Percentiles rank a stretch among this genome's conserved stretches.
Evolutionary conservation across 2,113 vertebrate species (phyloP).

Genomic region (Anser cygnoides): DNA sequence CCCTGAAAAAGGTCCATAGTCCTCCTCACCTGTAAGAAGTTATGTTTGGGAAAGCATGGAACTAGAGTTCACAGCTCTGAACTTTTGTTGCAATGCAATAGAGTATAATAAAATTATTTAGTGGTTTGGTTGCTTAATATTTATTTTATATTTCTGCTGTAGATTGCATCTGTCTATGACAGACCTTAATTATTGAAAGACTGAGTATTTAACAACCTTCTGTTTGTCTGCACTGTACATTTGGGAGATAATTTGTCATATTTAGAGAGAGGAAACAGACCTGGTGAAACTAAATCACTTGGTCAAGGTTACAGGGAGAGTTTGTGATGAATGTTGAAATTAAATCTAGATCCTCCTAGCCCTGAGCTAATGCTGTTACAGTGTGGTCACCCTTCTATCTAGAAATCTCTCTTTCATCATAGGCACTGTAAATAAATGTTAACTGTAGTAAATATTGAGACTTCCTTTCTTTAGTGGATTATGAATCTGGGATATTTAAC

Average conservation of each 20-base stretch:
- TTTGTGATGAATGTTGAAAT: constrained; percentile 22
- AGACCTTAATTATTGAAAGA: neutral
- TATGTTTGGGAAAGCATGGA: neutral
- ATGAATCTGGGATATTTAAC: neutral
- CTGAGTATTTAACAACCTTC: neutral
- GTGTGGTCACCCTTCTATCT: neutral
- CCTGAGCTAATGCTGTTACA: neutral
- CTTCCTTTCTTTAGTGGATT: neutral
- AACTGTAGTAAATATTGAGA: neutral
- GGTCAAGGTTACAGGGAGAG: constrained; percentile 36
- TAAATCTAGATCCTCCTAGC: neutral
- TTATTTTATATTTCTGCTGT: neutral
- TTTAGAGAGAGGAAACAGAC: neutral
- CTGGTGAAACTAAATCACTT: neutral
- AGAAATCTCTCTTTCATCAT: neutral
- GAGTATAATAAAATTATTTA: neutral
- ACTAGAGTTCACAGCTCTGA: neutral
- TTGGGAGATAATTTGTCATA: neutral
- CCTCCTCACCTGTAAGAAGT: neutral
- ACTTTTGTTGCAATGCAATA: neutral
- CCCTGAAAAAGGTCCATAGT: neutral
- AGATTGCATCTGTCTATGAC: neutral
- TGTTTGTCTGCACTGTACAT: neutral
- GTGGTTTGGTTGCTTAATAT: neutral
- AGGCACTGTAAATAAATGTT: neutral